phyloP scores from a whole-genome alignment of 2,888 invertebrate species.

The Agrochola lota region DNA sequence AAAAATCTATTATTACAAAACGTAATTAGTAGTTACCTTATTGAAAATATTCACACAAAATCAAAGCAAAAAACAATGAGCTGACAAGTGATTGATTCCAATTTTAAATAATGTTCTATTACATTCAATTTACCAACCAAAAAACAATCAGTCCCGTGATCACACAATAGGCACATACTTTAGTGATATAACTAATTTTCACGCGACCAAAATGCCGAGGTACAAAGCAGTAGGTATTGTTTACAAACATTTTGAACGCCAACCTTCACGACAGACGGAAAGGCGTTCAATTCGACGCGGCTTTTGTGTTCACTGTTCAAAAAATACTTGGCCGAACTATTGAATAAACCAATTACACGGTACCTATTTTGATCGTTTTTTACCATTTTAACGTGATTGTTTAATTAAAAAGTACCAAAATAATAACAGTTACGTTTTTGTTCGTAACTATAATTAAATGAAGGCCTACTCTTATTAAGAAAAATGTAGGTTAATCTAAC shows the following conservation, averaged over 20 bases:
- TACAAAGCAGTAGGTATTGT: slow-evolving; percentile 34
- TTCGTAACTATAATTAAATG: background rate
- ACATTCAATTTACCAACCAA: background rate
- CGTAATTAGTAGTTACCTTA: background rate
- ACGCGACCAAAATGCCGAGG: background rate
- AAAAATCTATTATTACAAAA: background rate
- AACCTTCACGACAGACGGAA: slow-evolving; percentile 63
- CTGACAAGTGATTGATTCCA: background rate
- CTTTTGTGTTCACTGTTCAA: slow-evolving; percentile 51
- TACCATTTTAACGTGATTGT: slow-evolving; percentile 3
- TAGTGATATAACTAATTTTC: background rate
- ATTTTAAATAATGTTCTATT: background rate
- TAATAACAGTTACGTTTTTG: background rate
- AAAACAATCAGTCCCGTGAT: background rate
- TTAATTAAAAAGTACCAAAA: background rate
- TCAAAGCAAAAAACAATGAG: background rate
- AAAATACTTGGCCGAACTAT: slow-evolving; percentile 39
- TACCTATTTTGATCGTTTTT: slow-evolving; percentile 24
- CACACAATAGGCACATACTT: background rate
- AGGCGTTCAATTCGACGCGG: slow-evolving; percentile 61
- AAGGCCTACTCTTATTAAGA: background rate
- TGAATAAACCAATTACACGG: slow-evolving; percentile 55
- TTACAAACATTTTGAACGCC: slow-evolving; percentile 25
- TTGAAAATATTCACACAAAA: background rate
- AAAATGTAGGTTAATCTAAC: slow-evolving; percentile 6